Evolutionary conservation across 2,888 invertebrate genomes (phyloP), one percentile per base, ranked within the genome.

Genomic region (Steinernema hermaphroditum): DNA sequence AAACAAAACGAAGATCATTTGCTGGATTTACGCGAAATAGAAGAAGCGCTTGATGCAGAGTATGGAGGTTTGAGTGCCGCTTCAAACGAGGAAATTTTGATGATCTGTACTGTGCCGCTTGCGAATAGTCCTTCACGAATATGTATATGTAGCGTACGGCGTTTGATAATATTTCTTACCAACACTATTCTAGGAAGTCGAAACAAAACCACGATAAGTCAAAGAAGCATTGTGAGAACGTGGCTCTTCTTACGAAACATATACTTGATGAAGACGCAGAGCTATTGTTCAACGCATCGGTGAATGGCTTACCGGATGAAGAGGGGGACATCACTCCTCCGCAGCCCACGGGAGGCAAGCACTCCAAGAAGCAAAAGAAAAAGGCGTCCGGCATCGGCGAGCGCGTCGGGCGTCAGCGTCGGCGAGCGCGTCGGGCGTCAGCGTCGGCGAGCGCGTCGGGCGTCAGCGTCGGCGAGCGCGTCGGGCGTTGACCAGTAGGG

Each of bases 61-160:
- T 81, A 76, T 70, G 80, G 80, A 12, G 71, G 73, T 6, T 22
- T 75, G 43, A 69, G 14, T 34, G 80, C 22, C 29, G 72, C 72
- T n/a, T 74, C 75, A 2, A 74, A 73, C 2, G 76, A 34, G 2
- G 71, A 49, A 4, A 62, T 62, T 9, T 32, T 62, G 87, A 87
- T 62, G 81, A 83, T 54, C 89, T 94, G 0, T 94, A 93, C 86
- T 96, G 96, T 87, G 91, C 93, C 32, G 96, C 94, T 14, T 98
- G 97, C 87, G 94, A 93, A 87, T 96, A 96, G 88, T 87, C 92
- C 16, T 98, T 97, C 86, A 95, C 94, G 88, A 94, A 93, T 0
- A 43, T 80, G 85, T 85, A 69, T n/a, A n/a, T n/a, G n/a, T n/a
- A 74, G 80, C 73, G 69, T 50, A 46, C 6, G 27, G n/a, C 19